A percentile compares a stretch with the other conserved stretches of the same genome.
These are phyloP conservation scores for Phacellophora camtschatica DNA, from an alignment of 30 jellyfish, hydroid and myxozoan genomes.

Conservation along the genomic window DNA sequence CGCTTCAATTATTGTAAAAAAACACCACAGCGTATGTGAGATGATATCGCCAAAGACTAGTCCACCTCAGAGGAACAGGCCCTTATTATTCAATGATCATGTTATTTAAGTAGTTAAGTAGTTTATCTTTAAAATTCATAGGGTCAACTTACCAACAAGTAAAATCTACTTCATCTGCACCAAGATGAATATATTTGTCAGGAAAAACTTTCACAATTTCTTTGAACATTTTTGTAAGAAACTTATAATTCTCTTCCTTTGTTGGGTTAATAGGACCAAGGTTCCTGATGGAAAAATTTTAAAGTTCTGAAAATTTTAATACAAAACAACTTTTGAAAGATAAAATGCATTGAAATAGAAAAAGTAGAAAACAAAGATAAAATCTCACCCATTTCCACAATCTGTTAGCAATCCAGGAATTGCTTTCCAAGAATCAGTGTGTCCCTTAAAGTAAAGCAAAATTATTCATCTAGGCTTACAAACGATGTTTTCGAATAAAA, in stretches of 20 bases:
- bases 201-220: conserved; percentile 87
- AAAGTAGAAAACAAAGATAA: not conserved
- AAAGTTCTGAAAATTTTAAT: not conserved
- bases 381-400: conserved; percentile 69
- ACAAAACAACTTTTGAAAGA: not conserved
- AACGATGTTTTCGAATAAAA: not conserved
- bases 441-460: conserved; percentile 38
- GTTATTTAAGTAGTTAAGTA: too few species aligned
- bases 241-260: conserved; percentile 57
- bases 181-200: conserved; percentile 77
- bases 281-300: not conserved
- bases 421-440: conserved; percentile 86
- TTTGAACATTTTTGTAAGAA: conserved; percentile 54
- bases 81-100: too few species aligned
- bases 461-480: not conserved
- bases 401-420: conserved; percentile 77
- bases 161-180: conserved; percentile 95
- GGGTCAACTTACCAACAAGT: conserved; percentile 70
- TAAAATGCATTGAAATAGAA: not conserved
- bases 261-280: conserved; percentile 91
- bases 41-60: too few species aligned
- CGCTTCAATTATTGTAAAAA: too few species aligned
- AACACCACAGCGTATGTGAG: too few species aligned
- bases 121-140: too few species aligned
- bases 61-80: too few species aligned